Base-by-base conservation (phyloP, 1,140 invertebrate species). In the Drosophila kepulauana region DNA sequence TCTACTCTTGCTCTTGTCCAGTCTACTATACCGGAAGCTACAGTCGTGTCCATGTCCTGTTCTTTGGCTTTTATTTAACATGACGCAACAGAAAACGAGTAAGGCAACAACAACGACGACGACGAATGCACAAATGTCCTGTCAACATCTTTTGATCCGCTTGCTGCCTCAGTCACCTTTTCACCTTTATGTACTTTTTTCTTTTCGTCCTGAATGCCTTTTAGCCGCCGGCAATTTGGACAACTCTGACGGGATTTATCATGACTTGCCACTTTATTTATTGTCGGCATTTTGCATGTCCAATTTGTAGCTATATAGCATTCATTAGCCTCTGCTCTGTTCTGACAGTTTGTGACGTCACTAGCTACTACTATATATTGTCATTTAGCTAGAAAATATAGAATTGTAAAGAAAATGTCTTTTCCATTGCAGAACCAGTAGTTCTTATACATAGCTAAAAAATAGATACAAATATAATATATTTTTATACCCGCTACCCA, bases 61-160 rank as follows among this genome's bases (percentile, higher is more conserved):
- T 61, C 57, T 52, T 71, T 67, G 85, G 78, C 81, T 90, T 89
- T 89, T 90, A 89, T 90, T 85, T 89, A 85, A 81, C 72, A 77
- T 89, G 85, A 89, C 85, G 85, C 85, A 89, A 89, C 85, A 89
- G 69, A 89, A 87, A 72, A 48, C 48, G 51, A 45, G 5, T 6
- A 7, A 33, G 7, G 30, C 35, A 38, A 38, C 35, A 38, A 10
- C 6, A 38, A 52, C 28, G 43, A 69, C 41, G 75, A 62, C 68
- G 75, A 62, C 68, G 51, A 79, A 52, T 48, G 33, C 79, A 66
- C 79, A 70, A 82, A 85, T 85, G 84, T 89, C 80, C 85, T 73
- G 76, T 66, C 82, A 78, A 80, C 65, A 67, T 84, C 81, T 84
- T 80, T 67, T 75, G 73, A 71, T 75, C 52, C 69, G 65, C 73